These are phyloP conservation scores for Eptatretus burgeri DNA, from an alignment of 2,113 vertebrate genomes.

Conservation along the genomic window DNA sequence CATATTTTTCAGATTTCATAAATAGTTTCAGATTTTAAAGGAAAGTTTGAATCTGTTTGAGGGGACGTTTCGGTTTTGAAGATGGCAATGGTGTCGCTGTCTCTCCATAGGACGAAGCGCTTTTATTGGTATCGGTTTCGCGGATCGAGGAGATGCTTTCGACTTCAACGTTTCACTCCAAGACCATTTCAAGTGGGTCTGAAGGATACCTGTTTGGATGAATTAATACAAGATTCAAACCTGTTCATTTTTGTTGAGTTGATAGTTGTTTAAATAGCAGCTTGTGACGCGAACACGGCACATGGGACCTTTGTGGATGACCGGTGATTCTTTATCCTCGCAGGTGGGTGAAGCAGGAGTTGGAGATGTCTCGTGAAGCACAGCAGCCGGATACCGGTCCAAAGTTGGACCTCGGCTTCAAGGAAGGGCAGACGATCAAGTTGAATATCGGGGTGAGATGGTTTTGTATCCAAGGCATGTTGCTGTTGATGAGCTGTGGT, in stretches of 20 bases:
- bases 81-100: background rate
- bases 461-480: background rate
- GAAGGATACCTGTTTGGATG: too few relatives aligned
- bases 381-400: conserved; percentile 26
- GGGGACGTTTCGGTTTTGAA: background rate
- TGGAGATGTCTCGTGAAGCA: conserved; percentile 38
- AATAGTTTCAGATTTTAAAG: too few relatives aligned
- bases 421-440: conserved; percentile 90
- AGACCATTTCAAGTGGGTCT: conserved; percentile 79
- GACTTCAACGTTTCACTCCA: conserved; percentile 91
- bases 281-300: too few relatives aligned
- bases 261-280: too few relatives aligned
- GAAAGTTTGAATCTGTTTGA: too few relatives aligned
- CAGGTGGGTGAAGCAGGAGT: conserved; percentile 83
- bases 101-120: conserved; percentile 44
- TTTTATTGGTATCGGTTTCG: conserved; percentile 81
- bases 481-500: background rate
- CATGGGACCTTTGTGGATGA: too few relatives aligned
- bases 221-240: too few relatives aligned
- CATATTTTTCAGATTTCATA: too few relatives aligned
- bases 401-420: conserved; percentile 67
- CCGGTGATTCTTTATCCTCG: background rate
- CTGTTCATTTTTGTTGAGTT: too few relatives aligned
- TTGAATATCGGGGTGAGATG: conserved; percentile 68
- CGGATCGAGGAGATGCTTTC: conserved; percentile 74